Evolutionary conservation across 1,140 invertebrate genomes (phyloP).

Genomic region (Drosophila guanche): DNA sequence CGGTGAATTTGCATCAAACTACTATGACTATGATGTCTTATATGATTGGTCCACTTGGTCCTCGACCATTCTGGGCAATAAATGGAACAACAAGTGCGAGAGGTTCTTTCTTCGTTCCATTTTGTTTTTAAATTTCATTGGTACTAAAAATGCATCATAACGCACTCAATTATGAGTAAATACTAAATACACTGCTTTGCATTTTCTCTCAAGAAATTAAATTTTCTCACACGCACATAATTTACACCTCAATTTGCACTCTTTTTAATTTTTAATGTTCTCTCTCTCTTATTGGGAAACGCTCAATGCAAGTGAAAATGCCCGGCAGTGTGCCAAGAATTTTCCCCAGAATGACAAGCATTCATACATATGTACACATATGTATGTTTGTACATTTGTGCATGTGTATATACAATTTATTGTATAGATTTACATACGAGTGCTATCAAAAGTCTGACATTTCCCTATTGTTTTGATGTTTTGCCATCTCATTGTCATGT

Average conservation of each 20-base stretch:
- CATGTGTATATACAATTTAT: not conserved
- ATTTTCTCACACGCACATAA: conserved; percentile 11
- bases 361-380: conserved; percentile 16
- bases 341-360: conserved; percentile 3
- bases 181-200: not conserved
- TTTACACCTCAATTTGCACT: conserved; percentile 40
- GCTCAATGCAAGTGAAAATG: conserved; percentile 15
- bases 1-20: conserved; percentile 16
- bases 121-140: too few species aligned
- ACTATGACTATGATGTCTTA: conserved; percentile 50
- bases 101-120: too few species aligned
- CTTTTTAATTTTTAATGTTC: conserved; percentile 32
- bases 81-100: too few species aligned
- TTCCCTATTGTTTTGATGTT: conserved; percentile 56
- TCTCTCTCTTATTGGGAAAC: conserved; percentile 24
- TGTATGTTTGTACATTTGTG: conserved; percentile 3
- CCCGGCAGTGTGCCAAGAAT: conserved; percentile 18
- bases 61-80: too few species aligned
- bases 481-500: conserved; percentile 15
- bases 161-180: conserved; percentile 8
- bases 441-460: conserved; percentile 44
- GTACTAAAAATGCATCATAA: too few species aligned
- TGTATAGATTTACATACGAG: conserved; percentile 11
- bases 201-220: conserved; percentile 1
- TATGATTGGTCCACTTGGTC: conserved; percentile 3